phyloP scores from a whole-genome alignment of 2,113 vertebrate species.

The Opisthocomus hoazin region DNA sequence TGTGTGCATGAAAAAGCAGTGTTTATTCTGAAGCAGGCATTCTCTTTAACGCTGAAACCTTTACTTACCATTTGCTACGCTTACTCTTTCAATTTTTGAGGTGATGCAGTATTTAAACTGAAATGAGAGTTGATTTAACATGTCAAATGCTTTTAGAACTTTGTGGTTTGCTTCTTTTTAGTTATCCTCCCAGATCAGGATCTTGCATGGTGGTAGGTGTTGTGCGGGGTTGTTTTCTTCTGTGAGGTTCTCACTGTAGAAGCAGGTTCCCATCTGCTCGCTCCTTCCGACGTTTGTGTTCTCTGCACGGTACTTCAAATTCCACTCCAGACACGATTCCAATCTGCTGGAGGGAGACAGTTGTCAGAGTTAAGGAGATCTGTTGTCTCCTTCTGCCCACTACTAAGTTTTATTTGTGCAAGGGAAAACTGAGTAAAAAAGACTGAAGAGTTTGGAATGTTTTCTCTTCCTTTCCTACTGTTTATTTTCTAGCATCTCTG shows the following conservation, averaged over 20 bases:
- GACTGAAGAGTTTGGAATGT: background rate
- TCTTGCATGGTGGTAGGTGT: background rate
- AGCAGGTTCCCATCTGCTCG: background rate
- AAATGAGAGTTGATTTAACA: background rate
- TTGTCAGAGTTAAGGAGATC: background rate
- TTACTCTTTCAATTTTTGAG: background rate
- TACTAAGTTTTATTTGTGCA: background rate
- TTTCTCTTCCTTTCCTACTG: background rate
- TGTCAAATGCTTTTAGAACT: background rate
- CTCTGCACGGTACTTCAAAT: background rate
- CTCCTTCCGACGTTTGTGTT: background rate
- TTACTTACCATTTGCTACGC: background rate
- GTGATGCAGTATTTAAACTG: background rate
- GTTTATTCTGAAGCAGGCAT: background rate
- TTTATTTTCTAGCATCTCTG: background rate
- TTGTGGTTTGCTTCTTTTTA: background rate
- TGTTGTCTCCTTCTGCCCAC: background rate
- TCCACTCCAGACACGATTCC: background rate
- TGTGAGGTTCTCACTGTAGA: background rate
- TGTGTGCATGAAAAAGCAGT: background rate
- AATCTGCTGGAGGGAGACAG: background rate
- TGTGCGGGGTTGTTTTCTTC: background rate
- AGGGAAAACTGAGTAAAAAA: background rate
- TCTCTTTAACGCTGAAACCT: background rate
- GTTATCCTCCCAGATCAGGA: background rate